Percentiles rank a stretch among this genome's conserved stretches.
phyloP scores from a whole-genome alignment of 2,888 invertebrate genomes.

The Macrostomum cliftonense region DNA sequence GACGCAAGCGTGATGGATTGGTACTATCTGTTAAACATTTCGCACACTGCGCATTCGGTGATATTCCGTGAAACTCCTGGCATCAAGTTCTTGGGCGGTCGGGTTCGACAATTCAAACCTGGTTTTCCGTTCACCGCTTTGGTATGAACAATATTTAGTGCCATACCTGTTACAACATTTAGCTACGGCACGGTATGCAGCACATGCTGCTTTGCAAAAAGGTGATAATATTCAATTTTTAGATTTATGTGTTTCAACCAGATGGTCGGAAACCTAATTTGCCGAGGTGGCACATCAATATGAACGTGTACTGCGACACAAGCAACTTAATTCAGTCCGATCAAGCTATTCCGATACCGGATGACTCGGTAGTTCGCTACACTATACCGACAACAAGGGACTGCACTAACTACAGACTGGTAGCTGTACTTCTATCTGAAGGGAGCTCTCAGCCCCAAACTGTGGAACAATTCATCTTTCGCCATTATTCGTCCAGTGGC shows the following conservation, averaged over 20 bases:
- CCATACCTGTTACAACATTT: no score
- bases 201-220: no score
- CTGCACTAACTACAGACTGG: conserved; percentile 36
- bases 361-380: no score
- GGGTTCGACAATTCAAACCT: conserved; percentile 86
- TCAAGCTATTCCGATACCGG: no score
- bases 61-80: conserved; percentile 68
- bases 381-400: no score
- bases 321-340: no score
- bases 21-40: conserved; percentile 29
- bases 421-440: conserved; percentile 73
- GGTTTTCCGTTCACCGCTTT: conserved; percentile 71
- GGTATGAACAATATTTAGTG: conserved; percentile 42
- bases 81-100: conserved; percentile 65
- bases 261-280: no score
- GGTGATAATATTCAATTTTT: no score
- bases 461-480: background rate
- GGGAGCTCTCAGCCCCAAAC: conserved; percentile 44
- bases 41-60: conserved; percentile 63
- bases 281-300: no score
- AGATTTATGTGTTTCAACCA: no score
- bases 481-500: conserved; percentile 23
- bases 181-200: no score
- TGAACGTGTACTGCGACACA: no score
- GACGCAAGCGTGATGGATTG: conserved; percentile 34